These are phyloP conservation scores for Hapalemur alaotrensis DNA, from an alignment of 2,797 vertebrate genomes.

Conservation along the genomic window DNA sequence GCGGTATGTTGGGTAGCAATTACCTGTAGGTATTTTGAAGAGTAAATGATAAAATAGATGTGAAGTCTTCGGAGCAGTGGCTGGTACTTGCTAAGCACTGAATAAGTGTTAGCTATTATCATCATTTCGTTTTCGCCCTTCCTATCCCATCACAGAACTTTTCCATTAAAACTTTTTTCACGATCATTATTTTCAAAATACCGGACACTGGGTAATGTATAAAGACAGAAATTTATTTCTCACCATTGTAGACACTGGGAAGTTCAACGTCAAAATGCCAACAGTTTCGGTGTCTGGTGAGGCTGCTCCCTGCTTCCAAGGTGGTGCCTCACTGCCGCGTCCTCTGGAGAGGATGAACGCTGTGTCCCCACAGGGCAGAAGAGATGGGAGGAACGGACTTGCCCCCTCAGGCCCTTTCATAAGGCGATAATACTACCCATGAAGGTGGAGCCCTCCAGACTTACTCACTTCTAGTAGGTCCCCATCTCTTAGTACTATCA, in stretches of 20 bases:
- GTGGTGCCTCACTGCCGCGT: rapidly evolving
- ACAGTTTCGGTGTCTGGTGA: background rate
- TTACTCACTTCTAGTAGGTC: background rate
- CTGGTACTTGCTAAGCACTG: background rate
- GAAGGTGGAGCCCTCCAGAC: background rate
- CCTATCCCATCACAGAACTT: background rate
- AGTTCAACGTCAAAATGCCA: background rate
- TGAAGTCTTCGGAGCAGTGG: background rate
- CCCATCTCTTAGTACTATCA: too few species aligned
- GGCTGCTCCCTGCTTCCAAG: background rate
- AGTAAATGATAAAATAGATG: background rate
- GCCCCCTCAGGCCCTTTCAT: background rate
- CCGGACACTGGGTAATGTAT: background rate
- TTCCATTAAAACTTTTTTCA: background rate
- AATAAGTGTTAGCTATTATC: background rate
- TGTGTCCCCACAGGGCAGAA: background rate
- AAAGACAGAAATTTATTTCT: background rate
- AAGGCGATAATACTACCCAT: background rate
- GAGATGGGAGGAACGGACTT: background rate
- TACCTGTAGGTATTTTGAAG: background rate
- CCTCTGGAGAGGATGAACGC: background rate
- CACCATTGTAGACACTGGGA: background rate
- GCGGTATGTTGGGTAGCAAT: background rate
- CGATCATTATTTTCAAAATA: background rate
- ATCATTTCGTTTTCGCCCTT: background rate